Evolutionary conservation across 2,888 invertebrate genomes (phyloP), one percentile per base, ranked within the genome.

Genomic region (Sinotaia quadrata): DNA sequence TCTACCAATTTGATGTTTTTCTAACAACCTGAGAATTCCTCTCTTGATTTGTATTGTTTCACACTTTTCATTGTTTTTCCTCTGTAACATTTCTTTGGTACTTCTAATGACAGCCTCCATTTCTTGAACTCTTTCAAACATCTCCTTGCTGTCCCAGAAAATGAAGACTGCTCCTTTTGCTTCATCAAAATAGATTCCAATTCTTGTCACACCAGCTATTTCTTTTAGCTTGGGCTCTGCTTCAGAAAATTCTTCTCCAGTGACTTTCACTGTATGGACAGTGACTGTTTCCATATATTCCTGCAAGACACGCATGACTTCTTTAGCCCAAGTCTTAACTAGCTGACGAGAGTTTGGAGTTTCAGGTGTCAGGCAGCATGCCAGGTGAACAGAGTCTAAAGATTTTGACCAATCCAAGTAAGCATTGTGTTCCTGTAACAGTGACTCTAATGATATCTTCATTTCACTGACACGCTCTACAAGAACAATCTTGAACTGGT

Each of bases 301-400:
- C 2, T 47, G 12, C 33, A 65, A 3, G 2, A 44, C 44, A 3
- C 41, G 21, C 24, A 10, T 24, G 1, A 56, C 65, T 5, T 56
- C 44, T 33, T 44, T 44, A 2, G 10, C 56, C 65, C 65, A 65
- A 3, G 15, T 3, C 34, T 65, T 65, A 2, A 18, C 44, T 37
- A 44, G 18, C 31, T 65, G 56, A 4, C 56, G 37, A 8, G 24
- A 29, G 0, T 56, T 56, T 34, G 41, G 33, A 2, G n/a, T 24
- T 2, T 65, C 65, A 7, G 21, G 41, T 4, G 47, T 65, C 36
- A 65, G 54, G 5, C 27, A 27, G 18, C 65, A 65, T 15, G 34
- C 44, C 18, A 65, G 15, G 33, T 15, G 12, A 36, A 18, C 15
- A n/a, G 31, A 8, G 27, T n/a, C 54, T 10, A 41, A 4, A n/a